Conservation (phyloP, 2,888 invertebrate species). For the Calameuta pallipes region DNA sequence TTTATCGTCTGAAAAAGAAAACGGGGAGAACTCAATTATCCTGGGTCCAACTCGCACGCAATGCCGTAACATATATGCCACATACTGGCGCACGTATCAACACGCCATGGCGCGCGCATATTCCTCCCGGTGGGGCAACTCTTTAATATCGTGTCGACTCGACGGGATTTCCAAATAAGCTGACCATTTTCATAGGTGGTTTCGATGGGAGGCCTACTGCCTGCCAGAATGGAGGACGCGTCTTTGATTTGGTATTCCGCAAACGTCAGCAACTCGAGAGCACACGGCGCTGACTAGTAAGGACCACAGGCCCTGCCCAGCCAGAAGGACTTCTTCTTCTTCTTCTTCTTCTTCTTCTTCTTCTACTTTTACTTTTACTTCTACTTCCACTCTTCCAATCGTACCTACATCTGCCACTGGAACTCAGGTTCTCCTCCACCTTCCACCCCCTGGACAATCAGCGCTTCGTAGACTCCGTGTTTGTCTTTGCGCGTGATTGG, state of each 20-base stretch:
- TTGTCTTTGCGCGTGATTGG: conserved; percentile 65
- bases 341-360: neutral
- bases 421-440: neutral
- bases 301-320: conserved; percentile 28
- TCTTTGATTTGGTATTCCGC: conserved; percentile 61
- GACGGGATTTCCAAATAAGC: conserved; percentile 4
- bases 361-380: neutral
- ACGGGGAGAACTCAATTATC: neutral
- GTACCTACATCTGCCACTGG: neutral
- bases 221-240: conserved; percentile 7
- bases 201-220: neutral
- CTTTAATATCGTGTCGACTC: neutral
- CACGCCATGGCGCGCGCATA: neutral
- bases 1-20: neutral
- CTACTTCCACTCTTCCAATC: conserved; percentile 1
- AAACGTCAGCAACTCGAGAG: conserved; percentile 38
- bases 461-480: conserved; percentile 56
- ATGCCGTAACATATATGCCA: neutral
- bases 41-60: neutral
- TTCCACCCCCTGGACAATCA: conserved; percentile 58
- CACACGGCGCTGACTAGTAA: conserved; percentile 31
- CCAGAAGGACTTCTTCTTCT: conserved; percentile 17
- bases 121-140: neutral
- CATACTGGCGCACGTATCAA: neutral
- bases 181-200: conserved; percentile 4